These are phyloP conservation scores for Acipenser oxyrinchus DNA, from an alignment of 2,797 vertebrate species.

Conservation along the genomic window DNA sequence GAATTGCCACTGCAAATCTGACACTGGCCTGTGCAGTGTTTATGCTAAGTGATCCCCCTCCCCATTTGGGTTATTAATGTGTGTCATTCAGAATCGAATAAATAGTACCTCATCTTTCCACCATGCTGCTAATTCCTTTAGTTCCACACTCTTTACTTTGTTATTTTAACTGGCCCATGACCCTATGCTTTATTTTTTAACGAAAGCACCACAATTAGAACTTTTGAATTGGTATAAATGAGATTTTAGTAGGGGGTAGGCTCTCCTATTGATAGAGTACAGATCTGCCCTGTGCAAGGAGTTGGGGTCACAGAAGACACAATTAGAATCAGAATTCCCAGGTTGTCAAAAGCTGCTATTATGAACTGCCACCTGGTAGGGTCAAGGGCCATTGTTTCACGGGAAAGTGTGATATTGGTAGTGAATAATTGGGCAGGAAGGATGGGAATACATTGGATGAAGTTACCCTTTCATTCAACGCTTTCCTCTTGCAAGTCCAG, in stretches of 20 bases:
- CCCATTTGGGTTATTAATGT: not conserved
- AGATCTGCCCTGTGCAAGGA: not conserved
- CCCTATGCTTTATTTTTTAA: not conserved
- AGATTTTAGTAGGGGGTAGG: not conserved
- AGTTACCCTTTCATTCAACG: too few relatives aligned
- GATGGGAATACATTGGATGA: too few relatives aligned
- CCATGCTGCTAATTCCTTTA: not conserved
- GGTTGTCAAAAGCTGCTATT: not conserved
- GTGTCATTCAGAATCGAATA: not conserved
- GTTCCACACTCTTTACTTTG: not conserved
- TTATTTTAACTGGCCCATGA: not conserved
- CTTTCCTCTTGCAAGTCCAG: too few relatives aligned
- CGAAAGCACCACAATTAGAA: not conserved
- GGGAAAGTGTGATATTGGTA: too few relatives aligned
- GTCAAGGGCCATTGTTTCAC: too few relatives aligned
- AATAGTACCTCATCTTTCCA: not conserved
- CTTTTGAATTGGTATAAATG: not conserved
- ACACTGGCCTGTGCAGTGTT: not conserved
- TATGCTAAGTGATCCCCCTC: not conserved
- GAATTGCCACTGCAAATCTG: not conserved
- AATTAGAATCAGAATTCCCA: not conserved
- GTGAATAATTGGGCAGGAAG: too few relatives aligned
- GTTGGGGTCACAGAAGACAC: not conserved
- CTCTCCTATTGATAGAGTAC: not conserved
- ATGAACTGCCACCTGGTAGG: not conserved